Percentiles rank a stretch among this genome's conserved stretches.
These are phyloP conservation scores for Pseudochirops corinnae DNA, from an alignment of 2,797 vertebrate species.

Conservation along the genomic window DNA sequence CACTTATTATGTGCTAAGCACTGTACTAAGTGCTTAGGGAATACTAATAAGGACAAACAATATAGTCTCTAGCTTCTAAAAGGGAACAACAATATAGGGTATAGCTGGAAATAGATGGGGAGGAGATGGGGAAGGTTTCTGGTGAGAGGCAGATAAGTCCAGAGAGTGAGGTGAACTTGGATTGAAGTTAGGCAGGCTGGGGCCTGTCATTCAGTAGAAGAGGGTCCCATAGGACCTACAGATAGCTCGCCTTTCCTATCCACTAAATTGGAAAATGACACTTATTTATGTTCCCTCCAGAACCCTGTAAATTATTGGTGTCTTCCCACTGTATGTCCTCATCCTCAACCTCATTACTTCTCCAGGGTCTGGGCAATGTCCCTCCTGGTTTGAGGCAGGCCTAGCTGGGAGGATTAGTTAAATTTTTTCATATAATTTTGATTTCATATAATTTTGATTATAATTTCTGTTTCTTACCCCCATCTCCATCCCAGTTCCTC, in stretches of 20 bases:
- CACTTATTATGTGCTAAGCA: neutral
- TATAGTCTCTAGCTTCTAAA: no score
- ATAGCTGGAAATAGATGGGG: neutral
- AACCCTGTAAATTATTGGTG: conserved; percentile 76
- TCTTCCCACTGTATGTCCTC: conserved; percentile 75
- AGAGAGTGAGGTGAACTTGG: neutral
- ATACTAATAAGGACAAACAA: neutral
- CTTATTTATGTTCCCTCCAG: conserved; percentile 62
- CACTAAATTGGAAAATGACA: conserved; percentile 37
- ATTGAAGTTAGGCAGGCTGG: neutral
- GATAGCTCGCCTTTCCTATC: conserved; percentile 58
- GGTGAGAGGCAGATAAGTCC: neutral
- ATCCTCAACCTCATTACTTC: conserved; percentile 77
- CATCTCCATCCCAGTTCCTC: conserved; percentile 68
- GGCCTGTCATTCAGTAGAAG: neutral
- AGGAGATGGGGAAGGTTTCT: neutral
- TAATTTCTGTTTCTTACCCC: conserved; percentile 81
- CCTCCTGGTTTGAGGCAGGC: conserved; percentile 74
- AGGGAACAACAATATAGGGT: neutral
- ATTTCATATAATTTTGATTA: conserved; percentile 45
- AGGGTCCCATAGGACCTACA: neutral
- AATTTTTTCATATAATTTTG: conserved; percentile 64
- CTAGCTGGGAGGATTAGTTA: conserved; percentile 66
- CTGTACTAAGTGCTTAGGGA: neutral
- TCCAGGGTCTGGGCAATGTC: neutral